A percentile compares a stretch with the other conserved stretches of the same genome.
phyloP scores from a whole-genome alignment of 2,797 vertebrate species.

The Chanos chanos region DNA sequence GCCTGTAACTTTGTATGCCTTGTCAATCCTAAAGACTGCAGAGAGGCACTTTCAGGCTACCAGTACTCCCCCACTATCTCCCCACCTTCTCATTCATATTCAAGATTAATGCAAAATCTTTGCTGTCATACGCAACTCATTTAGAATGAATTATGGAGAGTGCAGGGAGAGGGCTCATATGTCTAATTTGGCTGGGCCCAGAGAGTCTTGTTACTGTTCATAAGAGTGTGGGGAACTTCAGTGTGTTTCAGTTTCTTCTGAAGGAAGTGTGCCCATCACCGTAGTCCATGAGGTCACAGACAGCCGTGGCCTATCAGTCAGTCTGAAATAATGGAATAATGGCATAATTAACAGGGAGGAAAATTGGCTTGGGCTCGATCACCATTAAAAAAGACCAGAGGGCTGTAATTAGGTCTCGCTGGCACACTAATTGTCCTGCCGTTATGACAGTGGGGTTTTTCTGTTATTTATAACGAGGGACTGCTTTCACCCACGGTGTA shows the following conservation, averaged over 20 bases:
- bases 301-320: constrained; percentile 16
- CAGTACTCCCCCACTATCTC: too few species aligned
- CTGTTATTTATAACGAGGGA: constrained; percentile 33
- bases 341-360: constrained; percentile 68
- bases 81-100: constrained; percentile 47
- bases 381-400: constrained; percentile 55
- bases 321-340: constrained; percentile 71
- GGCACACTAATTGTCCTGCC: constrained; percentile 66
- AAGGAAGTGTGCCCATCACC: constrained; percentile 13
- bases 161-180: constrained; percentile 2
- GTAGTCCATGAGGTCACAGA: constrained; percentile 23
- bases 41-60: too few species aligned
- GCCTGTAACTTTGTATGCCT: too few species aligned
- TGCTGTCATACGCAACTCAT: constrained; percentile 49
- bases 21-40: too few species aligned
- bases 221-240: neutral
- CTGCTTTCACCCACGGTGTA: constrained; percentile 13
- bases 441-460: constrained; percentile 45
- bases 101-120: constrained; percentile 37
- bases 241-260: neutral
- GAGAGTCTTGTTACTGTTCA: neutral
- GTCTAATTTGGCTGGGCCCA: neutral
- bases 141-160: constrained; percentile 37
- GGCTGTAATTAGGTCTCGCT: constrained; percentile 70
- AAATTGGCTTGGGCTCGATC: constrained; percentile 57